Conservation (phyloP, 2,797 vertebrate genomes). For the Platalea minor region DNA sequence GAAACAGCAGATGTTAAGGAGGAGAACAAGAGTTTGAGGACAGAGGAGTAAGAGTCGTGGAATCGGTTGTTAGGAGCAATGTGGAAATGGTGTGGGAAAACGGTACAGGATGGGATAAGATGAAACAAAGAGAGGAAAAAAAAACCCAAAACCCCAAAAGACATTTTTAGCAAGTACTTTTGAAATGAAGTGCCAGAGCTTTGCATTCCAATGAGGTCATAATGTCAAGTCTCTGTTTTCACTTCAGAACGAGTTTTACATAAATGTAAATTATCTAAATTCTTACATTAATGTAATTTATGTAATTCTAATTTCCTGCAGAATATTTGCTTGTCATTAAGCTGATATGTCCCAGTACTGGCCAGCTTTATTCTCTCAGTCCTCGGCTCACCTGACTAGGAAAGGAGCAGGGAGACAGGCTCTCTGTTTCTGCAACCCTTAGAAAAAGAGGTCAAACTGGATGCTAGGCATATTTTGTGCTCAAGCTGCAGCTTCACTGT, state of each 20-base stretch:
- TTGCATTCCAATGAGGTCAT: not conserved
- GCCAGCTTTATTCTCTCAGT: not conserved
- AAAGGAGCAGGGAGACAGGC: not conserved
- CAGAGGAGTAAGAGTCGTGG: not conserved
- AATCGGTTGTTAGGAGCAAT: not conserved
- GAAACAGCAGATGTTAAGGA: not conserved
- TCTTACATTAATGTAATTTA: not conserved
- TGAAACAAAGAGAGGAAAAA: not conserved
- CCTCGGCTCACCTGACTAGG: not conserved
- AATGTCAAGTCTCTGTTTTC: not conserved
- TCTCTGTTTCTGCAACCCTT: not conserved
- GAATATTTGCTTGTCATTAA: not conserved
- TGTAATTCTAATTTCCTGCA: not conserved
- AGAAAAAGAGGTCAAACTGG: not conserved
- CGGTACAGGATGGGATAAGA: not conserved
- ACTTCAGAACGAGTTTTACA: not conserved
- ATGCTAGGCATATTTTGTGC: not conserved
- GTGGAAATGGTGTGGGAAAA: not conserved
- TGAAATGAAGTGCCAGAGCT: not conserved
- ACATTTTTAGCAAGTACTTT: not conserved
- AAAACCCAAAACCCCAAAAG: not conserved
- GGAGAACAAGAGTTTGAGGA: not conserved
- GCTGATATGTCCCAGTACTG: not conserved
- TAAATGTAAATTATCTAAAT: not conserved
- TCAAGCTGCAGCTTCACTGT: not conserved